Percentiles rank a stretch among this genome's conserved stretches.
phyloP scores from a whole-genome alignment of 2,797 vertebrate species.

The Melanotaenia pygmaea region DNA sequence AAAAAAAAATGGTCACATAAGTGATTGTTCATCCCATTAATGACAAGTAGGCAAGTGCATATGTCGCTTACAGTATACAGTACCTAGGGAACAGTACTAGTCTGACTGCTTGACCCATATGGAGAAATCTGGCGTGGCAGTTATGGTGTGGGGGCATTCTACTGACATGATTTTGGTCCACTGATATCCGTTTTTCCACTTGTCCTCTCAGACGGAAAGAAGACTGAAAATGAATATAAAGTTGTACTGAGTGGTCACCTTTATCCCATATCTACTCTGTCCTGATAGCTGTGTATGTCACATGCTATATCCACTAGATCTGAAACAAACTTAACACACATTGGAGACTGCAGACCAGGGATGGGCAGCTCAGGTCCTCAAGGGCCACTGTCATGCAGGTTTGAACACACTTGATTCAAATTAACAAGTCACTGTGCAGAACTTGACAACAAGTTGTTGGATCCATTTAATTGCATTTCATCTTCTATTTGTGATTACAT shows the following conservation, averaged over 20 bases:
- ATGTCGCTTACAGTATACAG: background rate
- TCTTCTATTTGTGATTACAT: conserved; percentile 13
- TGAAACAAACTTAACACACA: background rate
- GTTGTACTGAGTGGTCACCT: background rate
- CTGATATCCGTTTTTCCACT: background rate
- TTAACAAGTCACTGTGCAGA: too few species aligned
- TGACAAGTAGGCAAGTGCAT: background rate
- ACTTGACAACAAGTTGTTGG: too few species aligned
- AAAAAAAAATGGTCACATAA: background rate
- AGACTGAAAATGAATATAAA: background rate
- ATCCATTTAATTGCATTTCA: too few species aligned
- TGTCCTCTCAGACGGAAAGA: background rate
- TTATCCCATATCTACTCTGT: background rate
- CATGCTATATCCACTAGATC: background rate
- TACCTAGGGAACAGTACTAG: background rate
- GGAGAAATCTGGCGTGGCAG: background rate
- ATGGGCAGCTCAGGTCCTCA: background rate
- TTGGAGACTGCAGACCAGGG: background rate
- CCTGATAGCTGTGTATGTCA: background rate
- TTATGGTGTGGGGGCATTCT: background rate
- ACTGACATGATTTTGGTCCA: background rate
- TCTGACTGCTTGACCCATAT: background rate
- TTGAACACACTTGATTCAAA: too few species aligned
- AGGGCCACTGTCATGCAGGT: background rate
- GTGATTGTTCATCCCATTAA: background rate